These are phyloP conservation scores for Cyprinodon brontotheroides DNA, from an alignment of 2,113 vertebrate species.

Conservation along the genomic window DNA sequence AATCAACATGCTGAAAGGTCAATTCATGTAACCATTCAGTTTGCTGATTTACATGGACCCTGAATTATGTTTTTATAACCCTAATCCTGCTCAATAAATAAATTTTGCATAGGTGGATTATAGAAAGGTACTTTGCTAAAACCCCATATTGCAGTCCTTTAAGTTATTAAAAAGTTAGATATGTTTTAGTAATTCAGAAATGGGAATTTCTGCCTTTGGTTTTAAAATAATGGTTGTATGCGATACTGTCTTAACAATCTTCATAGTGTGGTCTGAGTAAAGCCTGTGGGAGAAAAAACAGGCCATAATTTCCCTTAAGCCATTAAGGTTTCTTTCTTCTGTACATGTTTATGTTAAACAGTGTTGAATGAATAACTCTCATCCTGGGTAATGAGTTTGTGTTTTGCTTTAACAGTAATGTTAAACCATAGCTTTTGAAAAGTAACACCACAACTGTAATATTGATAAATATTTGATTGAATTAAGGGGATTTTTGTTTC, in stretches of 20 bases:
- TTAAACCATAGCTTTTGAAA: not conserved
- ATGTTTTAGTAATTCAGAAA: not conserved
- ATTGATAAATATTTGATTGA: not conserved
- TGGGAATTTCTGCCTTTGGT: not conserved
- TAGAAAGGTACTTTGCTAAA: not conserved
- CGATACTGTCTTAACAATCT: not conserved
- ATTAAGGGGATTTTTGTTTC: not conserved
- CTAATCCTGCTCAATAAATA: not conserved
- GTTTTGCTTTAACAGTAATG: constrained; percentile 24
- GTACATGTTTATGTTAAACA: constrained; percentile 44
- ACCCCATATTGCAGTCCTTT: not conserved
- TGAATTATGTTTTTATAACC: not conserved
- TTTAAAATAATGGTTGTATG: not conserved
- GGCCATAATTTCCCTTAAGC: not conserved
- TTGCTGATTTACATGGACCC: not conserved
- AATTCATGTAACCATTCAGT: too few relatives aligned
- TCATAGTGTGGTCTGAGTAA: not conserved
- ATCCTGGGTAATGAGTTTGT: constrained; percentile 2
- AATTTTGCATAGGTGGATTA: not conserved
- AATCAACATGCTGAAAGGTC: not conserved
- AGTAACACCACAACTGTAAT: constrained; percentile 1
- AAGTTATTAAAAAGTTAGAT: not conserved
- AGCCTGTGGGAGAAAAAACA: constrained; percentile 11
- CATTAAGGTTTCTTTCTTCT: constrained; percentile 1
- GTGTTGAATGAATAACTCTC: constrained; percentile 20